Base-by-base conservation (phyloP, 2,888 invertebrate genomes). In the Orchestes rusci region DNA sequence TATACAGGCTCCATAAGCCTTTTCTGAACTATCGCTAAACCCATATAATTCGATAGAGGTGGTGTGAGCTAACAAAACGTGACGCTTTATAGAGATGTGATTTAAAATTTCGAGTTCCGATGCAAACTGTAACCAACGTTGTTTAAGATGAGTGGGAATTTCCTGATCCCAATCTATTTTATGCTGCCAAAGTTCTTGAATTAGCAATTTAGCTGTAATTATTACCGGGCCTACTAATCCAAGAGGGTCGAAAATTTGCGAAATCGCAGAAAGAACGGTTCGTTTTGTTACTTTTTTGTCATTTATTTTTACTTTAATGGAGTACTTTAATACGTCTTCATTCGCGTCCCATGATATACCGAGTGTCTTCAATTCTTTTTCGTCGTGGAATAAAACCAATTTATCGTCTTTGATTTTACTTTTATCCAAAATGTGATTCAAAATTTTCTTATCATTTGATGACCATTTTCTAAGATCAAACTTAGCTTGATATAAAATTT, bases 1-100 rank as follows among this genome's bases (percentile, higher is more conserved):
- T 4, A 59, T 41, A 19, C 55, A 54, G 2, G 53, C 55, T 2
- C 56, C n/a, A n/a, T n/a, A n/a, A n/a, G n/a, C n/a, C n/a, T n/a
- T n/a, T n/a, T n/a, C n/a, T n/a, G n/a, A n/a, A 12, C 51, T 48
- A 32, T 58, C 53, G 16, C 44, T 42, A 42, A 59, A 57, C 3
- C 56, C 54, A 28, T 55, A 51, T 2, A 57, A 20, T 43, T 53
- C 44, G 3, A 36, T 19, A 3, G 18, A 16, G 3, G 3, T 8
- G 2, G 20, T 4, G 16, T 35, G 7, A 5, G 10, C 4, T 3
- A 27, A 1, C n/a, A n/a, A n/a, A n/a, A n/a, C n/a, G n/a, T n/a
- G n/a, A n/a, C n/a, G 27, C 4, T 16, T 5, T 17, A 39, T 32
- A 7, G 10, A n/a, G 2, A 39, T 20, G 5, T 44, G 12, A 27